Conservation (phyloP, 2,797 vertebrate genomes). For the Phoebastria nigripes region DNA sequence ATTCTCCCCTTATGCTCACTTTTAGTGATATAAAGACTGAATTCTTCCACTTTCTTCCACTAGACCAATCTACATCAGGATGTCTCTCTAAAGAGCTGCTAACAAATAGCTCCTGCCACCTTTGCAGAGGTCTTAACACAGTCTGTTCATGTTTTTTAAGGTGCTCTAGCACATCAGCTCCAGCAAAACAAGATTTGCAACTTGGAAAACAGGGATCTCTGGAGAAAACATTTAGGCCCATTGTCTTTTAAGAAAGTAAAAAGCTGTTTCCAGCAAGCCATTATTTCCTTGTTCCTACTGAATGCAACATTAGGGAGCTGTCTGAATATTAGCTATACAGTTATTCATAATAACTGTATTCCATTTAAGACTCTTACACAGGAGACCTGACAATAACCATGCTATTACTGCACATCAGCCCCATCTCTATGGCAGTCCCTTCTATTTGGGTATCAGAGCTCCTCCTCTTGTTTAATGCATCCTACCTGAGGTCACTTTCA, state of each 20-base stretch:
- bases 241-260: neutral
- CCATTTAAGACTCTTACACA: neutral
- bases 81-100: neutral
- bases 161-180: neutral
- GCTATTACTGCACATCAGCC: neutral
- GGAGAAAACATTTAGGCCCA: neutral
- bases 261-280: neutral
- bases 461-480: neutral
- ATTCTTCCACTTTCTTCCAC: neutral
- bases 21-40: neutral
- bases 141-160: neutral
- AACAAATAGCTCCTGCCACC: neutral
- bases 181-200: neutral
- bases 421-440: neutral
- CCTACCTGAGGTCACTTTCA: neutral
- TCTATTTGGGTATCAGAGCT: neutral
- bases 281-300: neutral
- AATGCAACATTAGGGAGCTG: neutral
- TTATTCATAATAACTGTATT: neutral
- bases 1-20: neutral
- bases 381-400: neutral
- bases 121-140: neutral
- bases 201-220: neutral
- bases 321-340: neutral
- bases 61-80: fast-evolving